Conservation (phyloP, 1,140 invertebrate genomes). For the Nautilus pompilius region DNA sequence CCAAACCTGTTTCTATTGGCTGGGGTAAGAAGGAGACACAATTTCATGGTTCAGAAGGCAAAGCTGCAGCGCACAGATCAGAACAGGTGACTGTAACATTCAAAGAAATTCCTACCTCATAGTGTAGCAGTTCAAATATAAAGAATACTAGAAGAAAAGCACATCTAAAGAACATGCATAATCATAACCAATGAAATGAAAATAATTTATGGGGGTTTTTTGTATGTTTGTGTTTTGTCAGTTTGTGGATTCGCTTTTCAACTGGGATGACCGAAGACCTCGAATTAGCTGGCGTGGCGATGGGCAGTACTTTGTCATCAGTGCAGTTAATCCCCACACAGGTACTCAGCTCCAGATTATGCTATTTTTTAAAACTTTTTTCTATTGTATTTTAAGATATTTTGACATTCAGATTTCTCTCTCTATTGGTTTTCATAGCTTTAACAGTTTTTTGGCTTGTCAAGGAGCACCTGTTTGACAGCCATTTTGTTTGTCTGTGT, state of each 20-base stretch:
- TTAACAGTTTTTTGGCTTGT: too few relatives aligned
- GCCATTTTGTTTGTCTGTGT: too few relatives aligned
- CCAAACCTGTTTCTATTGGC: slow-evolving; percentile 79
- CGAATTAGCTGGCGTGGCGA: slow-evolving; percentile 80
- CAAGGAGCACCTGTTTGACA: too few relatives aligned
- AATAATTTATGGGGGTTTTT: too few relatives aligned
- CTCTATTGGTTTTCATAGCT: too few relatives aligned
- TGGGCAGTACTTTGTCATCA: slow-evolving; percentile 77
- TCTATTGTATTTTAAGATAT: background rate
- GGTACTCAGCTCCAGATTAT: slow-evolving; percentile 28
- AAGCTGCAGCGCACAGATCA: slow-evolving; percentile 70
- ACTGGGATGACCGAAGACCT: slow-evolving; percentile 59
- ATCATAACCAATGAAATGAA: too few relatives aligned
- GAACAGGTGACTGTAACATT: slow-evolving; percentile 6
- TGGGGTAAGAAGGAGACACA: slow-evolving; percentile 96
- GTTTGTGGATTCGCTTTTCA: slow-evolving; percentile 28
- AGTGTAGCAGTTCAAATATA: background rate
- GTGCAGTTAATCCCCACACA: slow-evolving; percentile 58
- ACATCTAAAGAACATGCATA: slow-evolving; percentile 6
- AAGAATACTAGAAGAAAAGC: slow-evolving; percentile 10
- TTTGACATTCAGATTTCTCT: too few relatives aligned
- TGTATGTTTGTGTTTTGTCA: slow-evolving; percentile 18
- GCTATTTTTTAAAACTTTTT: background rate
- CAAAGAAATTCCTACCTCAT: background rate
- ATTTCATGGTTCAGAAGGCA: slow-evolving; percentile 88